Evolutionary conservation across 2,797 vertebrate genomes (phyloP).

Genomic region (Rhynchotus rufescens): DNA sequence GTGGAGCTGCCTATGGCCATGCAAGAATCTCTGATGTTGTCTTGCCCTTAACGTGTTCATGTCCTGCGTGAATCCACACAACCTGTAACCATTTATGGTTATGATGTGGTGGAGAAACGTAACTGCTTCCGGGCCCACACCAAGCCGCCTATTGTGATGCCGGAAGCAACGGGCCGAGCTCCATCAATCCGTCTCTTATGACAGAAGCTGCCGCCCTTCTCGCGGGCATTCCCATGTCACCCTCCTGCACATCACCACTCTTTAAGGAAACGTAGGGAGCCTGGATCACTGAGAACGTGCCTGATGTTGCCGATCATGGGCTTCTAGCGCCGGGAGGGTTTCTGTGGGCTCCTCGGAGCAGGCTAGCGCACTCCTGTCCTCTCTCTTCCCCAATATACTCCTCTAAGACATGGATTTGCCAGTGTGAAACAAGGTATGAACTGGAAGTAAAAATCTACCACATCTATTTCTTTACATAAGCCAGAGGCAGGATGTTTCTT

Average conservation of each 20-base stretch:
- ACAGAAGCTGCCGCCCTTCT: background rate
- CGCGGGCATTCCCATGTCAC: background rate
- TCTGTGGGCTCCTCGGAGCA: background rate
- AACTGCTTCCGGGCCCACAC: background rate
- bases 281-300: background rate
- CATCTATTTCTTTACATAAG: background rate
- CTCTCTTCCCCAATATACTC: background rate
- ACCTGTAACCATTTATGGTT: background rate
- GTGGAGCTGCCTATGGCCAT: too few species aligned
- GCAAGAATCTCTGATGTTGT: background rate
- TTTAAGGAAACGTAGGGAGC: constrained; percentile 24
- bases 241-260: background rate
- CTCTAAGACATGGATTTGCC: background rate
- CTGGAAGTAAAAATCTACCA: background rate
- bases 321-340: background rate
- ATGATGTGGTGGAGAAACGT: too few species aligned
- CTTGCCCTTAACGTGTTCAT: background rate
- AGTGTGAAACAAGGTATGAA: background rate
- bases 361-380: background rate
- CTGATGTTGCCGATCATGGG: background rate
- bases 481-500: background rate
- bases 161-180: background rate
- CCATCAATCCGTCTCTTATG: background rate
- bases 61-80: background rate
- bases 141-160: constrained; percentile 28